Percentiles rank a stretch among this genome's conserved stretches.
Conservation (phyloP, 2,113 vertebrate genomes). For the Cepphus grylle region DNA sequence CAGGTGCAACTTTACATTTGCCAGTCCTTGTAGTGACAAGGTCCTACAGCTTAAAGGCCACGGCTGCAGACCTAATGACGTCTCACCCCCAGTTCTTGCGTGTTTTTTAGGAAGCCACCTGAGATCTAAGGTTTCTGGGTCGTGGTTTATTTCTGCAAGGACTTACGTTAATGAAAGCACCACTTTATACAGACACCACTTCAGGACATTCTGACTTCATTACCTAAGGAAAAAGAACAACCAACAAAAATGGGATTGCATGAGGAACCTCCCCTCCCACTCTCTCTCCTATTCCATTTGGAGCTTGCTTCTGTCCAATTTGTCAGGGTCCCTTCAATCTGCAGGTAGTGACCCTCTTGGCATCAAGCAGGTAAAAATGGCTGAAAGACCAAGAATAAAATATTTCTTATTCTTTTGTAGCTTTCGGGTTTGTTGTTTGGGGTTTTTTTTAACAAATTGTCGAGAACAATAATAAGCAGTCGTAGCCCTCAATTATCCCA, state of each 20-base stretch:
- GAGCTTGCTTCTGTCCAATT: neutral
- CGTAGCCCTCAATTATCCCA: neutral
- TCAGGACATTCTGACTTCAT: neutral
- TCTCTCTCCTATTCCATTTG: neutral
- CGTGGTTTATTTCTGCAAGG: neutral
- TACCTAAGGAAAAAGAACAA: accelerated
- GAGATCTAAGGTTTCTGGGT: too few relatives aligned
- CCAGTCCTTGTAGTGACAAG: accelerated
- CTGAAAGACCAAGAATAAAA: neutral
- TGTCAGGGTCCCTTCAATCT: neutral
- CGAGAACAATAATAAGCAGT: neutral
- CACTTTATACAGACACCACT: neutral
- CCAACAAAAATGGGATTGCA: neutral
- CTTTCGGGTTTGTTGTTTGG: neutral
- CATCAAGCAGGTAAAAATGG: neutral
- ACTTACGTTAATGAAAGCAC: neutral
- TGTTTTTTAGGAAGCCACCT: neutral
- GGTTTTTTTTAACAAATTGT: neutral
- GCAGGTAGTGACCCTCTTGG: neutral
- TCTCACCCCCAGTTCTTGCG: neutral
- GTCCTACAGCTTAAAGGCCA: neutral
- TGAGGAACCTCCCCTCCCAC: neutral
- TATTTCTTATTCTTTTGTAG: neutral
- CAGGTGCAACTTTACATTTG: neutral
- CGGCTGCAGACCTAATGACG: neutral